Conservation (phyloP, 2,888 invertebrate genomes). For the Meiosimyza decipiens region DNA sequence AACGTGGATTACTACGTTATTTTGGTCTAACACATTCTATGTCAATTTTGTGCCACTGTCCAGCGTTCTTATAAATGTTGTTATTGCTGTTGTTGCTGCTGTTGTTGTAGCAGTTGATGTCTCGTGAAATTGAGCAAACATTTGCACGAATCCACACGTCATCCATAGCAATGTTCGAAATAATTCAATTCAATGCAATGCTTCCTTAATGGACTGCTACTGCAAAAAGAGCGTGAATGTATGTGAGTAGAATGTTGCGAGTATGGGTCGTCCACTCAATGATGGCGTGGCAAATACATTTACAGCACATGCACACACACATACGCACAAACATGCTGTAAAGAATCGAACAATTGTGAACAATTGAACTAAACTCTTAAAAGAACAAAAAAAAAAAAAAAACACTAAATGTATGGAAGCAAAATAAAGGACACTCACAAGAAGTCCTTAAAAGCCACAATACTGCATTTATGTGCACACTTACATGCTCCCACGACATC, state of each 20-base stretch:
- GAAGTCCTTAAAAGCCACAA: constrained; percentile 11
- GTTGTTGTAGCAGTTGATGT: neutral
- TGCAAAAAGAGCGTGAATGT: neutral
- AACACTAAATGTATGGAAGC: neutral
- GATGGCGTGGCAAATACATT: neutral
- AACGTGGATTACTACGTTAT: too few relatives aligned
- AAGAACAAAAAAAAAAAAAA: neutral
- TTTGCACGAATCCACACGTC: constrained; percentile 26
- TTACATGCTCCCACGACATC: constrained; percentile 19
- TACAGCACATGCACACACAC: neutral
- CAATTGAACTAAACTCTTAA: constrained; percentile 15
- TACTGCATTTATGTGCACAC: constrained; percentile 19
- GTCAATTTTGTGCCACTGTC: too few relatives aligned
- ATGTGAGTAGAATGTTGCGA: neutral
- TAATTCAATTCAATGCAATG: constrained; percentile 32
- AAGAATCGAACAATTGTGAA: constrained; percentile 22
- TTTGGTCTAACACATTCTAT: too few relatives aligned
- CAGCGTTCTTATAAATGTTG: too few relatives aligned
- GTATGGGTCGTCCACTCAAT: neutral
- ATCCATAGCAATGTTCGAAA: constrained; percentile 7
- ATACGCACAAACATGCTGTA: too few relatives aligned
- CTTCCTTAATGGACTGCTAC: constrained; percentile 26
- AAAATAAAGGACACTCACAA: constrained; percentile 7
- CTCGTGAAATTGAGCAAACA: constrained; percentile 27
- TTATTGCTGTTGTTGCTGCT: too few relatives aligned